Evolutionary conservation across 2,888 invertebrate species (phyloP), one percentile per base, ranked within the genome.

Genomic region (Pseudeuparius sepicola): DNA sequence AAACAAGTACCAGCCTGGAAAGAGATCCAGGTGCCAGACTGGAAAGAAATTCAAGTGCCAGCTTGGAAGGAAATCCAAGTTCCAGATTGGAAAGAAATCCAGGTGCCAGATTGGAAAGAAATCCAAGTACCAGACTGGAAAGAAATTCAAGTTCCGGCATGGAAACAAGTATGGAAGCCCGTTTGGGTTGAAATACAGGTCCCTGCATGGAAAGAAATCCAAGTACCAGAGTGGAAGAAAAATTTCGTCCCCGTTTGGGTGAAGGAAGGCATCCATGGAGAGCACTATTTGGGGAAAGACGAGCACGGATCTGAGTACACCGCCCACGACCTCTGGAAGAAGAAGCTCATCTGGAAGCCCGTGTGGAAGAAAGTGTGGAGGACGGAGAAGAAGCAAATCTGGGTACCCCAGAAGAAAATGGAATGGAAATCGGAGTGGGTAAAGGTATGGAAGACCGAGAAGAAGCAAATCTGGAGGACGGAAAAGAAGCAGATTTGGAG

Each of bases 321-420:
- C 12, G 80, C 82, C 24, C 85, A 85, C 49, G 85, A 83, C 58
- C 59, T 84, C 18, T 84, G 84, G 84, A 84, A 81, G 61, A 84
- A 84, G 61, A 82, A 79, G 56, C 64, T 84, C 3, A 66, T 81
- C 4, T 85, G 84, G 84, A 81, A 83, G 59, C 77, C 81, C 1
- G 64, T 76, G 14, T 84, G 82, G 83, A 82, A 83, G 52, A 83
- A 83, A 52, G 74, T 80, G 44, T 82, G 78, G 77, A 78, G 78
- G 44, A 67, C 74, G 13, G 77, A 73, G 23, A 81, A 83, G 56
- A 76, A 78, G 47, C 74, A 78, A 59, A 74, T 77, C 32, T 79
- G 78, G 78, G 67, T 75, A 17, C 68, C 71, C 4, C 69, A 73
- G 47, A 77, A 76, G 52, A 75, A 75, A 55, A 56, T 73, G 36